Evolutionary conservation across 2,113 vertebrate species (phyloP).

Genomic region (Micronycteris hirsuta): DNA sequence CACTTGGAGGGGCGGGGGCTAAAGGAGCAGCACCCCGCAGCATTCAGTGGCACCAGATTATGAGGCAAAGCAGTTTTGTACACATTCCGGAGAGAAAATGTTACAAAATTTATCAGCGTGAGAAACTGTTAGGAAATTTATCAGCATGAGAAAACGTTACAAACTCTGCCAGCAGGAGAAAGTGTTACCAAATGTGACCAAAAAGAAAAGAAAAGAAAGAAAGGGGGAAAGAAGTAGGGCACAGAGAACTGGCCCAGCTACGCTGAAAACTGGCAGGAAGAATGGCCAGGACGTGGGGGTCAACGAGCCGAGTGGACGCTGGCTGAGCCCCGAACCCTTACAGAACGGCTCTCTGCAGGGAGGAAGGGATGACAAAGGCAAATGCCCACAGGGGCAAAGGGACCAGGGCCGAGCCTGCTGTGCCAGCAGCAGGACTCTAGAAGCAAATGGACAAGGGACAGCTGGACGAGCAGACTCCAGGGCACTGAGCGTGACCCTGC

Average conservation of each 20-base stretch:
- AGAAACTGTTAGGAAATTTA: background rate
- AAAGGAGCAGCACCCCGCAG: accelerated
- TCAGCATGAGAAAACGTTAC: background rate
- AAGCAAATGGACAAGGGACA: accelerated
- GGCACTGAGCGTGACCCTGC: background rate
- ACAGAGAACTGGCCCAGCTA: background rate
- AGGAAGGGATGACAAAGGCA: accelerated
- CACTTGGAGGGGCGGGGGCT: background rate
- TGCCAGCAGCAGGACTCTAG: background rate
- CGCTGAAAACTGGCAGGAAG: background rate
- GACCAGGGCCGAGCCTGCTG: background rate
- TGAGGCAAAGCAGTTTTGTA: accelerated
- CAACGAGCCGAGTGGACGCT: no score
- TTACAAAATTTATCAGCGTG: background rate
- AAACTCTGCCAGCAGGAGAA: background rate
- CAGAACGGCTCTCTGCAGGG: background rate
- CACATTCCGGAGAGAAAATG: accelerated
- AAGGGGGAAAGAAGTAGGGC: background rate
- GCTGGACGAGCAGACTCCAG: accelerated
- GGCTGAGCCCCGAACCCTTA: accelerated
- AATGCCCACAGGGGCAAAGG: accelerated
- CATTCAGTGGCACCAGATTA: accelerated
- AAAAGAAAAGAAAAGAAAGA: no score
- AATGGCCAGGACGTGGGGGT: no score
- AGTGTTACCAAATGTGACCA: background rate